phyloP scores from a whole-genome alignment of 2,797 vertebrate species.

The Peromyscus melanophrys region DNA sequence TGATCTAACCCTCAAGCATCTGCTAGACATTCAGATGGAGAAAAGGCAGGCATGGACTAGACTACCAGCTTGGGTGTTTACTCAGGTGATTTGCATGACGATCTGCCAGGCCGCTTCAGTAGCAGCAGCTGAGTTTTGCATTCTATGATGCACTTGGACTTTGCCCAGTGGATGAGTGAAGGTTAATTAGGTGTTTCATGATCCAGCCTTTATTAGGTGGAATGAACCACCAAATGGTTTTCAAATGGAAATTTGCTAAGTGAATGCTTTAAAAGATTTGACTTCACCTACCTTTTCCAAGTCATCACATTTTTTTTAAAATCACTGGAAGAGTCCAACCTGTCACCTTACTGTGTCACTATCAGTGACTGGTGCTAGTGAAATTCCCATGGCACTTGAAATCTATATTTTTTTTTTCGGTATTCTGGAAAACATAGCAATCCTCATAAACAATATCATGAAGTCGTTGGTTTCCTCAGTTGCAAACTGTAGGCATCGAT shows the following conservation, averaged over 20 bases:
- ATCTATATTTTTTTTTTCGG: neutral
- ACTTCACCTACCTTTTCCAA: neutral
- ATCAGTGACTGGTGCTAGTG: neutral
- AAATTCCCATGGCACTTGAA: neutral
- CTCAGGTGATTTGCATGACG: neutral
- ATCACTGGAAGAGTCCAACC: neutral
- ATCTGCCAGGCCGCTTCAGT: neutral
- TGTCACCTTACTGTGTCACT: neutral
- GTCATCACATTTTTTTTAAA: neutral
- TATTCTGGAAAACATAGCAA: neutral
- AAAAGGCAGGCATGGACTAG: neutral
- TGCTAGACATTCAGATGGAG: neutral
- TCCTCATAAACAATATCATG: neutral
- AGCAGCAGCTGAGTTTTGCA: neutral
- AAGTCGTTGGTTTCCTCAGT: neutral
- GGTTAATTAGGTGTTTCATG: neutral
- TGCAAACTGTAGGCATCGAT: neutral
- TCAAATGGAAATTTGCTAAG: neutral
- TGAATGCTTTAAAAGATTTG: slow-evolving; percentile 1
- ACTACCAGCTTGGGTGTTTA: neutral
- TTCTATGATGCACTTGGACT: neutral
- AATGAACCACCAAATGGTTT: neutral
- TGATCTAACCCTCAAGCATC: neutral
- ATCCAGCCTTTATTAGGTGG: neutral
- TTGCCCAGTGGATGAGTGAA: slow-evolving; percentile 18